Base-by-base conservation (phyloP, 2,113 vertebrate species). In the rat (Rattus norvegicus) region DNA sequence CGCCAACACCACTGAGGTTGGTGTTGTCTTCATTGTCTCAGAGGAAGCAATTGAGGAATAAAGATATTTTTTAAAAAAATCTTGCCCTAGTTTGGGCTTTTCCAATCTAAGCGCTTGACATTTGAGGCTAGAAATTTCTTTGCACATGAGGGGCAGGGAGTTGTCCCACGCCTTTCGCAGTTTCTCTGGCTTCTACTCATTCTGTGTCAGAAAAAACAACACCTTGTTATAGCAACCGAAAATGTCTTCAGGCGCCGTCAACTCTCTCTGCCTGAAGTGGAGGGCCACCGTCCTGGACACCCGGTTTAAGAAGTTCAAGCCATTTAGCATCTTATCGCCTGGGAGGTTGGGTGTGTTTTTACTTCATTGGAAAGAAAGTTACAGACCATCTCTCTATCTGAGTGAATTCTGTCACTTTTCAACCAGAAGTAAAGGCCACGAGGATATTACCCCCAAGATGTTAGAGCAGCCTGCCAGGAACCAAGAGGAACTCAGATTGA, bases 341-440 rank as follows among this genome's bases (percentile, higher is more conserved):
- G 85, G n/a, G 47, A 86, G 5, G 19, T 63, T 36, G 24, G 30
- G 28, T 76, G 24, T 39, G 92, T 14, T 94, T 94, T 95, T 61
- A 93, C 28, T 91, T 86, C 67, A 94, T 24, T 95, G 26, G 47
- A 92, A 96, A 81, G 65, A 83, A 77, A 76, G 43, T 95, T 59
- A 16, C n/a, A 95, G 59, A 75, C 93, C 54, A 81, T 84, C n/a
- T 39, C 20, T 70, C 33, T 70, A 73, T 26, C 56, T 97, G 43
- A 88, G 90, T 6, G 16, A 56, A 87, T 88, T 49, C 14, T 0
- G n/a, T 91, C 36, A 39, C 72, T 90, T 93, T 85, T 59, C 67
- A 30, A 93, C 70, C 56, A 59, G 72, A 28, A 95, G 70, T 36
- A 63, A 0, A 1, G 8, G 70, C 63, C 39, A 5, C 11, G 52